Percentiles rank a stretch among this genome's conserved stretches.
phyloP scores from a whole-genome alignment of 2,113 vertebrate species.

The Colinus virginianus region DNA sequence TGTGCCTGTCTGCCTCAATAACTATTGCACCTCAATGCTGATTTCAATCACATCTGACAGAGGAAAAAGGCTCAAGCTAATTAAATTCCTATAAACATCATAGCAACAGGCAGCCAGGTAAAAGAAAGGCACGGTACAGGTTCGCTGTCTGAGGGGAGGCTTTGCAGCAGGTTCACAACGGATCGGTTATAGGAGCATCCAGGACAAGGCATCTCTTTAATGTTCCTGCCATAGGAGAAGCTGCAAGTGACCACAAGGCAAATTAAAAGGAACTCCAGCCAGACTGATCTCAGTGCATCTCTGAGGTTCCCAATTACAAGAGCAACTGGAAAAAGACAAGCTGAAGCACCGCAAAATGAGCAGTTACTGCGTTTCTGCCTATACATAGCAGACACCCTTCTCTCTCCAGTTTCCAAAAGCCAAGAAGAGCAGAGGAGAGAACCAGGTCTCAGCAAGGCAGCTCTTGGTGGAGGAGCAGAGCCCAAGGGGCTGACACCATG shows the following conservation, averaged over 20 bases:
- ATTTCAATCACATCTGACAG: constrained; percentile 27
- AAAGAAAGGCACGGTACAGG: neutral
- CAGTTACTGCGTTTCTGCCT: neutral
- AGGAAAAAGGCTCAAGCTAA: constrained; percentile 3
- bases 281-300: neutral
- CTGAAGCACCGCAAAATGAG: constrained; percentile 44
- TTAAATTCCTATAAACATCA: constrained; percentile 20
- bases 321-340: neutral
- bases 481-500: neutral
- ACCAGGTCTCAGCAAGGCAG: neutral
- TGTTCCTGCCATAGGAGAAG: neutral
- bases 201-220: neutral
- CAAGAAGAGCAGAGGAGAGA: neutral
- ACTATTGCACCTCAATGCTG: neutral
- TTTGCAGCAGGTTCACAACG: neutral
- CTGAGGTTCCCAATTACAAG: neutral
- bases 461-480: neutral
- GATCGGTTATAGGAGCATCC: rapidly evolving
- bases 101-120: neutral
- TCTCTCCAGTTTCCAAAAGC: neutral
- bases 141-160: neutral
- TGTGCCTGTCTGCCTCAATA: neutral
- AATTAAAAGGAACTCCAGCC: constrained; percentile 8
- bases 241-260: neutral
- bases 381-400: neutral